Evolutionary conservation across 2,888 invertebrate genomes (phyloP), one percentile per base, ranked within the genome.

Genomic region (Troglohyphantes excavatus): DNA sequence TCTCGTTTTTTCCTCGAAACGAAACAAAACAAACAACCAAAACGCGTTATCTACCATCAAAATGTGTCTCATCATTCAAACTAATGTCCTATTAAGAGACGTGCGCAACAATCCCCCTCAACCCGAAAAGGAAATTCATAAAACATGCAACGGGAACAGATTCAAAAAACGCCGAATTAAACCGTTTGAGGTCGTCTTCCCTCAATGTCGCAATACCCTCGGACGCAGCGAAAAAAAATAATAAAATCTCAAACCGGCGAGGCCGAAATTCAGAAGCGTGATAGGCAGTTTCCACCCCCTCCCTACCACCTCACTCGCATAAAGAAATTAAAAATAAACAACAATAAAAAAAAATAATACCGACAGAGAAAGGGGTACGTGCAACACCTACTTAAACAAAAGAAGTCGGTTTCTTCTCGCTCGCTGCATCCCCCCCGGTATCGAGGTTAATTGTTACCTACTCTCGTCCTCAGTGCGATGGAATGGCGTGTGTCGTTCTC

Each of bases 361-460:
- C 23, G 59, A 59, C 53, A 81, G 43, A 26, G 87, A 81, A 73
- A 83, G 73, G 79, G 79, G 21, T 43, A 61, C 61, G 70, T 46
- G 78, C 61, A 70, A 73, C 87, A 79, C 79, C 79, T 81, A 87
- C 79, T 70, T 76, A 78, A 70, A 78, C 78, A 86, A 86, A 84
- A 86, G 68, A 29, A 70, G 39, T 75, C 43, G 23, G 23, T 70
- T 26, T 53, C 67, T 21, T 67, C 72, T 72, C 65, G 63, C 53
- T 53, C 17, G 53, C 23, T 33, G 53, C 79, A 76, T 85, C 75
- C 65, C 26, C 33, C 17, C 27, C 59, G 61, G 21, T 73, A 87
- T 87, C 87, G 79, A 87, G 87, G 87, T 81, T 87, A 87, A 87
- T 87, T 87, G 79, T 87, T 79, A 65, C n/a, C n/a, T n/a, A n/a